Evolutionary conservation across 2,888 invertebrate genomes (phyloP).

Genomic region (Glyphotaelius pellucidus): DNA sequence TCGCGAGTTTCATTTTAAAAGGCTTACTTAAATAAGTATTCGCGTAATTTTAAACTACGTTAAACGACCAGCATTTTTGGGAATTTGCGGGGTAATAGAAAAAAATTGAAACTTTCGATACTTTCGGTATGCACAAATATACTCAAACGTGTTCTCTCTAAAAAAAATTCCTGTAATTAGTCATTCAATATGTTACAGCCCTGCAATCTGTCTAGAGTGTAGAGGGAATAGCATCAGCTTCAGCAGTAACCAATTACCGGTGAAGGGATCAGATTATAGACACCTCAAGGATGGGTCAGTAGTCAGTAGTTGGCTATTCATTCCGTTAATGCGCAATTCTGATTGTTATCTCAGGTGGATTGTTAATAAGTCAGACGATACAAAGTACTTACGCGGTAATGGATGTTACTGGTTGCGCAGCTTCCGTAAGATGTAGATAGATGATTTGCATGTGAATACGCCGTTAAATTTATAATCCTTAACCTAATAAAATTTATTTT

Average conservation of each 20-base stretch:
- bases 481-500: background rate
- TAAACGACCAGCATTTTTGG: too few relatives aligned
- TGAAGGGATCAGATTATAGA: background rate
- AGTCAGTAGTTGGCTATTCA: background rate
- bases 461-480: background rate
- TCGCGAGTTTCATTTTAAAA: too few relatives aligned
- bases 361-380: background rate
- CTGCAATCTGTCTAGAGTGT: background rate
- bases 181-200: background rate
- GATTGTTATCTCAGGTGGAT: background rate
- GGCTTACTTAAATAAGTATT: too few relatives aligned
- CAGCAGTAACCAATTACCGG: background rate
- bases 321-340: background rate
- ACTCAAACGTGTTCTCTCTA: too few relatives aligned
- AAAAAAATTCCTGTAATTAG: too few relatives aligned
- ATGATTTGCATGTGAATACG: background rate
- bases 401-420: background rate
- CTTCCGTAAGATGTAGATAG: background rate
- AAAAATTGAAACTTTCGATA: too few relatives aligned
- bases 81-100: too few relatives aligned
- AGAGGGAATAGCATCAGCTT: background rate
- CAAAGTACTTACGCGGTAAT: background rate
- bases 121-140: too few relatives aligned
- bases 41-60: too few relatives aligned
- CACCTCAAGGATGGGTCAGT: conserved; percentile 18